Base-by-base conservation (phyloP, 2,797 vertebrate genomes). In the Lithobates pipiens region DNA sequence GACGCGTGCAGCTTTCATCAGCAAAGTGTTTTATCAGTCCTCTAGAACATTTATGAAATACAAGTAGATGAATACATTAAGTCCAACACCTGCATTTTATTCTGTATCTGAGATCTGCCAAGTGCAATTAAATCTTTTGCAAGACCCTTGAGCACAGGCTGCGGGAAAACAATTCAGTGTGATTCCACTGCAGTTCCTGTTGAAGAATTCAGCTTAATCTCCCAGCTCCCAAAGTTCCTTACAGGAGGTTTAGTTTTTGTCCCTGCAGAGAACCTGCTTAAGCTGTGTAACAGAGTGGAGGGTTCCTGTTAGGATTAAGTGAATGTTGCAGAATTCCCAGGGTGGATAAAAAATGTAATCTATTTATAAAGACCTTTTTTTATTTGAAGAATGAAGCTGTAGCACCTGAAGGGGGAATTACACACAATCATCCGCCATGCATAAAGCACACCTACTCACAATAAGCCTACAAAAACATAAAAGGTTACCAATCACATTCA, bases 91-190 rank as follows among this genome's bases (percentile, higher is more conserved):
- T 85, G 23, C 13, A 44, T 13, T 42, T 32, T 88, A 83, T 82
- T 69, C 77, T 54, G 25, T 27, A 88, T 84, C 78, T 86, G 63
- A 83, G 25, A 29, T 77, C 18, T 76, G 78, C 8, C 16, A 50
- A 77, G 29, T 54, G 25, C 34, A 34, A 0, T 61, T 57, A 61
- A 71, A 63, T 42, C 23, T 23, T 34, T 0, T 0, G 32, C 25
- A n/a, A 70, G 73, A 76, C 78, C 68, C 61, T 57, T 3, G 63
- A 85, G 84, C 61, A 80, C 69, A 32, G 50, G 63, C 61, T 70
- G 63, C 72, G 34, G 50, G 57, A 50, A 82, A 77, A 73, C 67
- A 82, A 82, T 71, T 86, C 67, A 50, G 63, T 71, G 71, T 36
- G 73, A 82, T 77, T 77, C 77, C 34, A 11, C 72, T 69, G 72